phyloP scores from a whole-genome alignment of 2,113 vertebrate genomes.

The Marmota flaviventris region DNA sequence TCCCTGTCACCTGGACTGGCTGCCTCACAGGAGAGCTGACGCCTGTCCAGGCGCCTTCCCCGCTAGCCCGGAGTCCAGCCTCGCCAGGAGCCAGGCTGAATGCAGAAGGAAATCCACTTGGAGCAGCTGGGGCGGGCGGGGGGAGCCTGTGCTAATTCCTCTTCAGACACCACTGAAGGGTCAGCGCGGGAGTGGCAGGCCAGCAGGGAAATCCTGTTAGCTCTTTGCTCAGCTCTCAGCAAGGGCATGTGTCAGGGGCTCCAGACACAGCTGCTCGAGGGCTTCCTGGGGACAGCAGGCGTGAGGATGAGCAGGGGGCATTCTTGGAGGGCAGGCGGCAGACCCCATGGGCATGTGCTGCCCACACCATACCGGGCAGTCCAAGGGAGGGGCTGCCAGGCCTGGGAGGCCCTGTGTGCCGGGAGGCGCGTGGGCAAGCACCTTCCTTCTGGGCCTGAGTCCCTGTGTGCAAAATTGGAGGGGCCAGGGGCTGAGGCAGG shows the following conservation, averaged over 20 bases:
- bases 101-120: not conserved
- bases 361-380: rapidly evolving
- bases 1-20: not conserved
- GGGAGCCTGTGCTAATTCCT: constrained; percentile 56
- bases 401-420: too few species aligned
- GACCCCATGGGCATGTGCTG: not conserved
- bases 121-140: not conserved
- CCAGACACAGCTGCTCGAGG: constrained; percentile 40
- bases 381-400: not conserved
- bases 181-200: constrained; percentile 7
- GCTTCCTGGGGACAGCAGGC: constrained; percentile 35
- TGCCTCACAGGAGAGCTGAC: rapidly evolving
- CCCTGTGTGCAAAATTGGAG: not conserved
- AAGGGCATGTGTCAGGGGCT: constrained; percentile 58
- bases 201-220: constrained; percentile 41
- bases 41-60: not conserved
- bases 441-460: not conserved
- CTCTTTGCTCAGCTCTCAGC: constrained; percentile 61
- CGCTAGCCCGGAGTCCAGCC: not conserved
- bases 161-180: constrained; percentile 62
- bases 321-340: not conserved
- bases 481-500: not conserved
- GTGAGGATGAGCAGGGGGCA: not conserved
- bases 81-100: not conserved
- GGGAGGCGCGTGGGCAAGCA: not conserved